Evolutionary conservation across 2,113 vertebrate species (phyloP), one percentile per base, ranked within the genome.

Genomic region (Nymphicus hollandicus): DNA sequence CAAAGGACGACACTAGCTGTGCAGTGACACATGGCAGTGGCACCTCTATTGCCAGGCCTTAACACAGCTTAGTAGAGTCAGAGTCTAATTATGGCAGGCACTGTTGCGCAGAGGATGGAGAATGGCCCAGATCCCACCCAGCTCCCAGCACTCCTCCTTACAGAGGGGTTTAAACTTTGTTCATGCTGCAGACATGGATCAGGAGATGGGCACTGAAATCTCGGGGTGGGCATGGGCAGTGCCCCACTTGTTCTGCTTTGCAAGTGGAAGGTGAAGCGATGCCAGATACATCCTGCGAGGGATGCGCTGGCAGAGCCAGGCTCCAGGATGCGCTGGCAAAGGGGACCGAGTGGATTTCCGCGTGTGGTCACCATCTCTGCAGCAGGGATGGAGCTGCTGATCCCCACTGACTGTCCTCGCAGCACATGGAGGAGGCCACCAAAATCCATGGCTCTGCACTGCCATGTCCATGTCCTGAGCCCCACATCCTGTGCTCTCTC

Each of bases 391-490:
- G 23, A 50, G 49, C 49, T 71, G 72, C 56, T 49, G 29, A 22
- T 2, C 64, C 39, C 55, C 2, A 1, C 27, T 11, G 16, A 47
- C 29, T 47, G 53, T 7, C 61, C 47, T 35, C 16, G 3, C 0
- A 1, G 53, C 72, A 52, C 2, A 0, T 7, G 35, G 43, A 55
- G 19, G 58, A 41, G 37, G 29, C 29, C 71, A 55, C n/a, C 20
- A 12, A 10, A 49, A 19, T n/a, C 5, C 16, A 1, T 16, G 39
- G 39, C 55, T 58, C 66, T 16, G 16, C 6, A 0, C 28, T 4
- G 5, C 33, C 46, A 13, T 5, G 5, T 3, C 7, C 41, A 10
- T 1, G 0, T 2, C 53, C 64, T 3, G 29, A 68, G n/a, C 60
- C 53, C 53, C 49, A 4, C 3, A 5, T 2, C 28, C 50, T 24